phyloP scores from a whole-genome alignment of 2,113 vertebrate species.

The Turdus rufiventris region DNA sequence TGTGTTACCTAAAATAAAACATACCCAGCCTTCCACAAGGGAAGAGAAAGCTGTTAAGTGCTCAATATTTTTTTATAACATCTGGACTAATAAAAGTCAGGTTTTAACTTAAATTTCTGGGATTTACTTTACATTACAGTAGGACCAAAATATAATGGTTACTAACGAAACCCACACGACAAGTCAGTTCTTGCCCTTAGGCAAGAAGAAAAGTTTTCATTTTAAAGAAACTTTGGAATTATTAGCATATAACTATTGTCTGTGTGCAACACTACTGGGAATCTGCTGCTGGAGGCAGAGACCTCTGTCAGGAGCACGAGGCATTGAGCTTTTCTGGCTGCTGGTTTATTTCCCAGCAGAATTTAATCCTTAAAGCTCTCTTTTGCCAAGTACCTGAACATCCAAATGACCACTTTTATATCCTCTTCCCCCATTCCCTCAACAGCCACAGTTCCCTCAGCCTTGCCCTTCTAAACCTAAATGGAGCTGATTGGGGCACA shows the following conservation, averaged over 20 bases:
- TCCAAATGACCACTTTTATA: background rate
- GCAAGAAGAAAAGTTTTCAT: background rate
- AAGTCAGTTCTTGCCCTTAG: background rate
- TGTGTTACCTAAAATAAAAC: background rate
- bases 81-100: background rate
- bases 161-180: background rate
- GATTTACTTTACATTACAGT: background rate
- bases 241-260: background rate
- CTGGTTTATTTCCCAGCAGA: background rate
- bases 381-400: slow-evolving; percentile 1
- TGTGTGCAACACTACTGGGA: background rate
- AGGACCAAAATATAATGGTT: background rate
- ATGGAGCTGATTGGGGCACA: background rate
- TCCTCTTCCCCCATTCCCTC: background rate
- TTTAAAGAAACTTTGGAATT: background rate
- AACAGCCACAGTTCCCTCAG: background rate
- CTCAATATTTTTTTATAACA: background rate
- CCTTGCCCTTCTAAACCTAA: background rate
- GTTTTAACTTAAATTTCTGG: background rate
- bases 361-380: background rate
- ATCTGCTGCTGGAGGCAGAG: background rate
- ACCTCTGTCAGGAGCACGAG: background rate
- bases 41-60: background rate
- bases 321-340: background rate
- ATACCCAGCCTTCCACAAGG: background rate